phyloP scores from a whole-genome alignment of 1,140 invertebrate species.

The Stenopsyche tienmushanensis region DNA sequence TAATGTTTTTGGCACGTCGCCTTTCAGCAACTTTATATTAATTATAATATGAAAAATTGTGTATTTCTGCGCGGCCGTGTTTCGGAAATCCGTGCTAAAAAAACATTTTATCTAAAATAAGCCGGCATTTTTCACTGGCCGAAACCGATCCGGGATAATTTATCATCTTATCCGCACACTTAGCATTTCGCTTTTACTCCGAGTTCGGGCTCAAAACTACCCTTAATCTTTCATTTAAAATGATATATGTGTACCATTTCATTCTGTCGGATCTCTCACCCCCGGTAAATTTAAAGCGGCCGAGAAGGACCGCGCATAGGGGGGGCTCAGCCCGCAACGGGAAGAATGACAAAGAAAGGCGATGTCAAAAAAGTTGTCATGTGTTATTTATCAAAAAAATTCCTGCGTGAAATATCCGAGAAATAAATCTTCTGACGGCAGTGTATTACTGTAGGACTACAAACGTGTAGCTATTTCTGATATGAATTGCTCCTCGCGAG shows the following conservation, averaged over 20 bases:
- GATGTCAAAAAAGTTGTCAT: slow-evolving; percentile 42
- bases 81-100: not conserved
- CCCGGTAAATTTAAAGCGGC: slow-evolving; percentile 8
- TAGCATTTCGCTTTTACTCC: slow-evolving; percentile 37
- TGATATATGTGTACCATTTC: slow-evolving; percentile 41
- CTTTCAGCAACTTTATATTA: no score
- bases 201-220: slow-evolving; percentile 27
- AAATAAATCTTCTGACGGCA: slow-evolving; percentile 36
- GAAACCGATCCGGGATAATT: slow-evolving; percentile 33
- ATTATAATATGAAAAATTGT: not conserved
- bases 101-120: slow-evolving; percentile 1
- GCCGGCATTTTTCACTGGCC: slow-evolving; percentile 19
- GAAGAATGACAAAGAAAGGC: slow-evolving; percentile 37
- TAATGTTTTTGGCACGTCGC: no score
- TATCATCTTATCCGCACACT: slow-evolving; percentile 38
- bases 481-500: slow-evolving; percentile 6
- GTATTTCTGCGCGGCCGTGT: not conserved
- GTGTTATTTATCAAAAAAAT: slow-evolving; percentile 42
- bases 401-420: slow-evolving; percentile 36
- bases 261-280: slow-evolving; percentile 18
- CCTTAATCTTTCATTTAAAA: slow-evolving; percentile 42
- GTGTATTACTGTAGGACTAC: slow-evolving; percentile 26
- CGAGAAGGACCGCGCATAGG: not conserved
- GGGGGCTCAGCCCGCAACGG: slow-evolving; percentile 7
- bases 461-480: slow-evolving; percentile 32